Evolutionary conservation across 2,797 vertebrate species (phyloP).

Genomic region (Threskiornis aethiopicus): DNA sequence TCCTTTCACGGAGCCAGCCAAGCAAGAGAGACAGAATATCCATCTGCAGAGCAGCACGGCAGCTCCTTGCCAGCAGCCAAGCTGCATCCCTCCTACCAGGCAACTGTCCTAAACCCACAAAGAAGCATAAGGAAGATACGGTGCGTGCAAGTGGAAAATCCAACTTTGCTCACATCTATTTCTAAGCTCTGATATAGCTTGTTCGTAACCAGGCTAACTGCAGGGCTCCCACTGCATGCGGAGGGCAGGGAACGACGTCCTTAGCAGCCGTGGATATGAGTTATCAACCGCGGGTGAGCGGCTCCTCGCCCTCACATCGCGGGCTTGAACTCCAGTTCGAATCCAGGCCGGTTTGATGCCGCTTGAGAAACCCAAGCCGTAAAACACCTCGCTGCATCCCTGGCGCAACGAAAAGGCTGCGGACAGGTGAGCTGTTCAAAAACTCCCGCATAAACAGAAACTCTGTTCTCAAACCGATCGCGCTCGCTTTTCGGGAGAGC

Average conservation of each 20-base stretch:
- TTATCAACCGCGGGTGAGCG: neutral
- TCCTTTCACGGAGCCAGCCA: neutral
- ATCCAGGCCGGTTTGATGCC: neutral
- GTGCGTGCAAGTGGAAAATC: neutral
- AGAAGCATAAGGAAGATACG: neutral
- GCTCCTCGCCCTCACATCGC: neutral
- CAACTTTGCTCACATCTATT: neutral
- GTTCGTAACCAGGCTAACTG: neutral
- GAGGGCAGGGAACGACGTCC: fast-evolving
- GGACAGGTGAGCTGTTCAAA: neutral
- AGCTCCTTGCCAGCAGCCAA: neutral
- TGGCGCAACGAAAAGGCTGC: fast-evolving
- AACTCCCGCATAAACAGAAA: neutral
- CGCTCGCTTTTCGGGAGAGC: neutral
- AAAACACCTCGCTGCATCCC: neutral
- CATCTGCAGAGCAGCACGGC: neutral
- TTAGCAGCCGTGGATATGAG: neutral
- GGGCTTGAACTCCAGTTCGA: fast-evolving
- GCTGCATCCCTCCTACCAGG: neutral
- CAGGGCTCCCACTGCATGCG: neutral
- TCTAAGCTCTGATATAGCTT: neutral
- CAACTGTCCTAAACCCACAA: neutral
- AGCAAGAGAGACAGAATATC: neutral
- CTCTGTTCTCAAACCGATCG: neutral
- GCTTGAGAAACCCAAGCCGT: neutral